Evolutionary conservation across 1,140 invertebrate species (phyloP), one percentile per base, ranked within the genome.

Genomic region (Orchestia grillus): DNA sequence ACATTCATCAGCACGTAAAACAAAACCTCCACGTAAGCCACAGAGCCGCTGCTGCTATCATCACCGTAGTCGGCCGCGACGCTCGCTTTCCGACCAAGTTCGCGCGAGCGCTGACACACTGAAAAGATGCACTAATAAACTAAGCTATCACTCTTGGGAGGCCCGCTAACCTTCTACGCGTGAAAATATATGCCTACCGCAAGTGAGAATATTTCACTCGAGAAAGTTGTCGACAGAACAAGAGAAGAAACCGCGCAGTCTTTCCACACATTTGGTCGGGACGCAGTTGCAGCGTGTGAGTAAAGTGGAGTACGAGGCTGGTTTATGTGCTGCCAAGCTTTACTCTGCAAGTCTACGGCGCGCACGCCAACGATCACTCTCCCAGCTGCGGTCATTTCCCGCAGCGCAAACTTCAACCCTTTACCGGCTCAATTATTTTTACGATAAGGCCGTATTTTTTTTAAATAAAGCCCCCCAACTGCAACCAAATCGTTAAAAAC

Each of bases 131-230:
- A 23, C 62, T 77, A 36, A 8, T 77, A 77, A 77, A 77, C 62
- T 23, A 15, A 36, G 36, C 62, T 28, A 77, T 36, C 62, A 77
- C 62, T 77, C 28, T 77, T 28, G 1, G 62, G 11, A 77, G 62
- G 62, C 62, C 11, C 62, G 62, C 62, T 77, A 23, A 77, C 36
- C 11, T 77, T 23, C 62, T 77, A 77, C 62, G 62, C 62, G 62
- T 77, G 62, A 77, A 77, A 77, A 77, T 77, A 36, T 77, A 77
- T 23, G 62, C 62, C 62, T 77, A 77, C 62, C 62, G 28, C 62
- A 77, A 77, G 62, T 77, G 62, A 77, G 62, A 77, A 77, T 36
- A 77, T 77, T 77, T 77, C 62, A 77, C 62, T 77, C 62, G 62
- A 77, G 62, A 77, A 77, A 77, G 62, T 77, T 77, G 62, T 77